phyloP scores from a whole-genome alignment of 2,797 vertebrate genomes.

The Glossophaga mutica region DNA sequence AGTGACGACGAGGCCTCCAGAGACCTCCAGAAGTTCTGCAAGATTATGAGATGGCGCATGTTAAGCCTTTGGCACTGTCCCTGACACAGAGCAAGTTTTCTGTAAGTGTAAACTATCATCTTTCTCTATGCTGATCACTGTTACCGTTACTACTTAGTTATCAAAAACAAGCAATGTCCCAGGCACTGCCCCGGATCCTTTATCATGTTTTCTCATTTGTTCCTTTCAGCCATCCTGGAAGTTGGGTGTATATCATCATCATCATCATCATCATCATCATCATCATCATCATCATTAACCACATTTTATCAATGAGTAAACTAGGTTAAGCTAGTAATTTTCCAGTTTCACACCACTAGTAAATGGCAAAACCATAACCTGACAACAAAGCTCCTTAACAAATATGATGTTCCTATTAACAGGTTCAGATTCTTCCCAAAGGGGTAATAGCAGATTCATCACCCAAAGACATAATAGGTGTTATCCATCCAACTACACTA shows the following conservation, averaged over 20 bases:
- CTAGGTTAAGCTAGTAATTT: neutral
- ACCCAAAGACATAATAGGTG: neutral
- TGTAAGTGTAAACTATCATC: neutral
- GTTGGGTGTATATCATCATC: too few relatives aligned
- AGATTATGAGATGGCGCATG: neutral
- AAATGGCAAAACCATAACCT: neutral
- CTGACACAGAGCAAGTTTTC: neutral
- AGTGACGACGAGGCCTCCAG: neutral
- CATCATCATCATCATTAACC: neutral
- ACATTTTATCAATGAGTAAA: constrained; percentile 6
- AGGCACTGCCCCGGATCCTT: neutral
- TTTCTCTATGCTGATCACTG: too few relatives aligned
- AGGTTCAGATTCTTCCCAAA: neutral
- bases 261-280: too few relatives aligned
- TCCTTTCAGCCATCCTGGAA: neutral
- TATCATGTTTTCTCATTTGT: neutral
- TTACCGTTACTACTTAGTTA: neutral
- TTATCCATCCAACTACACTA: neutral
- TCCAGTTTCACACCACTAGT: neutral
- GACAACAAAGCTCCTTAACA: neutral
- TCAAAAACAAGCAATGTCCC: neutral
- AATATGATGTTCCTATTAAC: neutral
- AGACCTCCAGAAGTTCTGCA: neutral
- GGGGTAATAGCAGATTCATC: neutral
- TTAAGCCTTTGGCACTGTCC: neutral